Conservation (phyloP, 2,888 invertebrate genomes). For the Morpho achilles region DNA sequence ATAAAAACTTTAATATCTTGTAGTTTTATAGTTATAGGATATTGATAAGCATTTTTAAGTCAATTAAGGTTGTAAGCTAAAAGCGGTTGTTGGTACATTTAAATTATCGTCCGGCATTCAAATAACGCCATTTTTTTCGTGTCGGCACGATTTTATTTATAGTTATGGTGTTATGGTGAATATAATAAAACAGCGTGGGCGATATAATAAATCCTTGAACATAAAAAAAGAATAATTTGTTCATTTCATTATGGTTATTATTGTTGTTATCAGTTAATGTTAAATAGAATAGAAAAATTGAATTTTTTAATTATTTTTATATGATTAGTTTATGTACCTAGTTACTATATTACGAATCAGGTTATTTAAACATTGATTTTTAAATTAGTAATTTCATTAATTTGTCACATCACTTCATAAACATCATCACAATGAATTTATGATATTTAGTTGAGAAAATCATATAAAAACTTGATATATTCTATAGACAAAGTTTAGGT, state of each 20-base stretch:
- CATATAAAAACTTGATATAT: no score
- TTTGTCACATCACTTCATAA: no score
- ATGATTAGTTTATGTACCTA: no score
- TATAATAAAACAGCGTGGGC: constrained; percentile 61
- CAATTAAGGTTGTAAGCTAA: constrained; percentile 80
- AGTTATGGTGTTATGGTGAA: constrained; percentile 59
- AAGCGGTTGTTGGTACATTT: constrained; percentile 80
- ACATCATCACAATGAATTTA: no score
- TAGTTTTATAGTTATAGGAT: constrained; percentile 35
- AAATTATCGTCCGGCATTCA: constrained; percentile 79
- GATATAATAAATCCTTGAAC: constrained; percentile 48
- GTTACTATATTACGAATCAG: no score
- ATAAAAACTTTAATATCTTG: constrained; percentile 32
- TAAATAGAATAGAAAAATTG: no score
- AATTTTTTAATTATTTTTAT: no score
- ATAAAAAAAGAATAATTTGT: constrained; percentile 33
- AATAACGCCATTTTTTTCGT: constrained; percentile 78
- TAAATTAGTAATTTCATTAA: no score
- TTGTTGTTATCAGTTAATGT: neutral
- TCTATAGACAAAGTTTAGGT: no score
- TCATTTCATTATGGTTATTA: constrained; percentile 40
- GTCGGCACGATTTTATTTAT: constrained; percentile 77
- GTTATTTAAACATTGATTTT: no score
- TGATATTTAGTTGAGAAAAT: no score
- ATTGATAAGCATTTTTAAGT: constrained; percentile 80